These are phyloP conservation scores for Calvadosia cruxmelitensis DNA, from an alignment of 30 jellyfish, hydroid and myxozoan species.

Conservation along the genomic window DNA sequence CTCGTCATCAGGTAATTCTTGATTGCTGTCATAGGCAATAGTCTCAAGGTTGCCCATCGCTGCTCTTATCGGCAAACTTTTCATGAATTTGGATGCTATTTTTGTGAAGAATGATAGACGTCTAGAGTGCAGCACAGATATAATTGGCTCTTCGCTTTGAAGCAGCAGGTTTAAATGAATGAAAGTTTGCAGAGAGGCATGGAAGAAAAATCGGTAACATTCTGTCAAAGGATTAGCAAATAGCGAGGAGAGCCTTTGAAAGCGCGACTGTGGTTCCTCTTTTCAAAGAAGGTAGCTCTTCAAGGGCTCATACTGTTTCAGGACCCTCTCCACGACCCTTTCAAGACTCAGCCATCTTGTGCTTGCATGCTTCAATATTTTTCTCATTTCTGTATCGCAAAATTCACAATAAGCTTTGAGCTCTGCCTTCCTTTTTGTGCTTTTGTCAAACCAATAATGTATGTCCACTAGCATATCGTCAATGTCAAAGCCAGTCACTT, in stretches of 20 bases:
- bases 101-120: no score
- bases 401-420: constrained; percentile 13
- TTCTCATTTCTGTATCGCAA: constrained; percentile 26
- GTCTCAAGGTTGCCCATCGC: neutral
- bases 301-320: constrained; percentile 8
- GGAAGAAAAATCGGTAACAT: constrained; percentile 2
- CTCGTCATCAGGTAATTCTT: neutral
- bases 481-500: neutral
- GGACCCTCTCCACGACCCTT: constrained; percentile 9
- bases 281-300: constrained; percentile 27
- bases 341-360: constrained; percentile 4
- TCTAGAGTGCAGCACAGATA: constrained; percentile 27
- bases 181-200: constrained; percentile 35
- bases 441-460: constrained; percentile 21
- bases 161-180: constrained; percentile 21
- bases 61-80: no score
- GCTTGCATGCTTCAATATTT: neutral
- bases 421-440: constrained; percentile 13
- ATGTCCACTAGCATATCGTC: constrained; percentile 1
- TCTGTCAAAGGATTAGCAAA: constrained; percentile 23
- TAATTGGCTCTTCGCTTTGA: constrained; percentile 36
- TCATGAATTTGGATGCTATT: no score
- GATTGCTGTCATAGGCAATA: neutral
- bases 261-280: constrained; percentile 20
- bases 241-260: constrained; percentile 11